Conservation (phyloP, 2,797 vertebrate species). For the Microchirus variegatus region DNA sequence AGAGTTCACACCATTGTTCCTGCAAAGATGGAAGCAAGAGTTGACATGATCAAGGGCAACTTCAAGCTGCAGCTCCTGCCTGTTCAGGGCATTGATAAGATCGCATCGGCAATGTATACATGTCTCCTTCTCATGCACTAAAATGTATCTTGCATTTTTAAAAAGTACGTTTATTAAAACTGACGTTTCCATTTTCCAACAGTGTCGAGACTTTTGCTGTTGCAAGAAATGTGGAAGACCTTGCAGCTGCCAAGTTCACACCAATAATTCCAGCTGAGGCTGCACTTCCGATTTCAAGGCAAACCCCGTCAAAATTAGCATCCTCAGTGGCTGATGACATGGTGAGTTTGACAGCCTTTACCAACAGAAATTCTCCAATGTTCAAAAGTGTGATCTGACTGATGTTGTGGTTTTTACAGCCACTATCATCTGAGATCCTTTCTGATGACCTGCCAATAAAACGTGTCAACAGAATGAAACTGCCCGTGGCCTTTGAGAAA, state of each 20-base stretch:
- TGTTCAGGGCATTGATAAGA: constrained; percentile 68
- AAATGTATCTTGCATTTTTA: background rate
- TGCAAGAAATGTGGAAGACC: constrained; percentile 84
- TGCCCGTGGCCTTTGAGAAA: constrained; percentile 47
- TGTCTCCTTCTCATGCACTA: constrained; percentile 9
- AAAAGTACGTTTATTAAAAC: background rate
- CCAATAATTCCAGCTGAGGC: constrained; percentile 75
- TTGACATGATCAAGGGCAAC: constrained; percentile 79
- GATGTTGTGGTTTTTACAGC: constrained; percentile 72
- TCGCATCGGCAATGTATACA: constrained; percentile 75
- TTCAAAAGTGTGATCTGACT: background rate
- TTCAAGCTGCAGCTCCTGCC: constrained; percentile 82
- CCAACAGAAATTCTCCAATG: background rate
- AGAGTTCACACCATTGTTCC: constrained; percentile 74
- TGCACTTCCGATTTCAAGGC: constrained; percentile 22
- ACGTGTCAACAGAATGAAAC: constrained; percentile 9
- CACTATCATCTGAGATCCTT: constrained; percentile 70
- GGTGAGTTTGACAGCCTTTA: constrained; percentile 66
- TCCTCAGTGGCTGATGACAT: constrained; percentile 50
- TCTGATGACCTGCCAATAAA: constrained; percentile 38
- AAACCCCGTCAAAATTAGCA: constrained; percentile 37
- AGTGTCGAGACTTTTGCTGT: constrained; percentile 85
- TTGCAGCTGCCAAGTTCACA: constrained; percentile 72
- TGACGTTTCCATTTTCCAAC: constrained; percentile 28
- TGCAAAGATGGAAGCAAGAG: constrained; percentile 69